phyloP scores from a whole-genome alignment of 2,113 vertebrate species.

The Megaceryle torquata region DNA sequence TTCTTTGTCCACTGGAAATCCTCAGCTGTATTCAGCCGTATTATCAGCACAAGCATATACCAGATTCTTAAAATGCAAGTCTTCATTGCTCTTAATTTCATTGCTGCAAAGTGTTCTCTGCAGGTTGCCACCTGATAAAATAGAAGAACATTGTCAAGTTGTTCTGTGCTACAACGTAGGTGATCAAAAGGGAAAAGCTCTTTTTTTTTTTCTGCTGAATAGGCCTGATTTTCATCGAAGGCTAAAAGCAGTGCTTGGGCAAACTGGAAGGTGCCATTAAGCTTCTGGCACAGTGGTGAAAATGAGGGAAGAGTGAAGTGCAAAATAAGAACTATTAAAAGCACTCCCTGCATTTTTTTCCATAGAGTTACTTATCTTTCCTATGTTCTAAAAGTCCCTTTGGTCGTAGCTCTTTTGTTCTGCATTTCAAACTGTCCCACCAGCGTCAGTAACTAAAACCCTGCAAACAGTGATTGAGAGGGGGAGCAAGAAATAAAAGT shows the following conservation, averaged over 20 bases:
- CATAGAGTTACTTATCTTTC: neutral
- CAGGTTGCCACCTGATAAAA: slow-evolving; percentile 5
- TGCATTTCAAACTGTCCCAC: neutral
- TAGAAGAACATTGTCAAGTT: neutral
- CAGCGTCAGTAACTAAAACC: neutral
- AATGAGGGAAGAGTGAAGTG: neutral
- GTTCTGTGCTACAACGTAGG: neutral
- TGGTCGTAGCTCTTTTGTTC: neutral
- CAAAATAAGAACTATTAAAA: neutral
- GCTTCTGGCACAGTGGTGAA: neutral
- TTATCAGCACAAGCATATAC: slow-evolving; percentile 76
- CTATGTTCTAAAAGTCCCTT: neutral
- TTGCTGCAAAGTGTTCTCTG: neutral
- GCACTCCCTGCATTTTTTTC: neutral
- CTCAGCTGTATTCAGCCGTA: slow-evolving; percentile 73
- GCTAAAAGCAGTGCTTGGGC: neutral
- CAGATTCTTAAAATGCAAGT: slow-evolving; percentile 32
- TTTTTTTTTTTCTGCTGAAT: neutral
- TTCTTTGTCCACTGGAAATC: slow-evolving; percentile 85
- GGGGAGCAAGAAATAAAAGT: neutral
- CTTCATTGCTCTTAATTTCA: neutral
- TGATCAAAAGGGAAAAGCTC: neutral
- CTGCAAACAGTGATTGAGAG: neutral
- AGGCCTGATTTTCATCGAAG: neutral
- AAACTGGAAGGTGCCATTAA: neutral